Percentiles rank a stretch among this genome's conserved stretches.
Evolutionary conservation across 2,888 invertebrate genomes (phyloP).

Genomic region (Phrixothrix hirtus): DNA sequence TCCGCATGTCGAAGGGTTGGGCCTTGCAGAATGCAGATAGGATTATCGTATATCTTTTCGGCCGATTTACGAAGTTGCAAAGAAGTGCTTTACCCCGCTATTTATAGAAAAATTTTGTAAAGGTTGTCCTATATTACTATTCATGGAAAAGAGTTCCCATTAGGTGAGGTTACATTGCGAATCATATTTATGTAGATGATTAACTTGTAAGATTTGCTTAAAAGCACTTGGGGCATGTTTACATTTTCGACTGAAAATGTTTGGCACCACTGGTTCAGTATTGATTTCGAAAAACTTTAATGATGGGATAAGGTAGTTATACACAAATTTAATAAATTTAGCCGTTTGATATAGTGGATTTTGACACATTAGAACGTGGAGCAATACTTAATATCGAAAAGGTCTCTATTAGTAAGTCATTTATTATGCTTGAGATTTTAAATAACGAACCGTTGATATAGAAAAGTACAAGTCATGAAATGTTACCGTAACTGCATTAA

Average conservation of each 20-base stretch:
- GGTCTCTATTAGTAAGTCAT: too few relatives aligned
- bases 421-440: too few relatives aligned
- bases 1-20: slow-evolving; percentile 46
- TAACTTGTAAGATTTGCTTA: neutral
- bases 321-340: too few relatives aligned
- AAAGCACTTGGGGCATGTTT: too few relatives aligned
- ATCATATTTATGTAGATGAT: neutral
- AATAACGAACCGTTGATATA: neutral
- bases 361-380: too few relatives aligned
- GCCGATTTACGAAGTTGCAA: slow-evolving; percentile 36
- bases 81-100: slow-evolving; percentile 27
- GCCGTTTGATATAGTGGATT: too few relatives aligned
- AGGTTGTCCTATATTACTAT: slow-evolving; percentile 7
- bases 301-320: too few relatives aligned
- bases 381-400: too few relatives aligned
- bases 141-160: neutral
- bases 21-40: slow-evolving; percentile 48
- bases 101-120: slow-evolving; percentile 23
- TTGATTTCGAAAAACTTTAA: too few relatives aligned
- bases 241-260: too few relatives aligned
- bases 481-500: neutral
- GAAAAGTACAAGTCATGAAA: neutral
- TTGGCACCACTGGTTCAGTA: too few relatives aligned
- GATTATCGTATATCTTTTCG: slow-evolving; percentile 46
- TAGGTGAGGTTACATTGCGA: neutral